phyloP scores from a whole-genome alignment of 2,113 vertebrate genomes.

The Cisticola juncidis region DNA sequence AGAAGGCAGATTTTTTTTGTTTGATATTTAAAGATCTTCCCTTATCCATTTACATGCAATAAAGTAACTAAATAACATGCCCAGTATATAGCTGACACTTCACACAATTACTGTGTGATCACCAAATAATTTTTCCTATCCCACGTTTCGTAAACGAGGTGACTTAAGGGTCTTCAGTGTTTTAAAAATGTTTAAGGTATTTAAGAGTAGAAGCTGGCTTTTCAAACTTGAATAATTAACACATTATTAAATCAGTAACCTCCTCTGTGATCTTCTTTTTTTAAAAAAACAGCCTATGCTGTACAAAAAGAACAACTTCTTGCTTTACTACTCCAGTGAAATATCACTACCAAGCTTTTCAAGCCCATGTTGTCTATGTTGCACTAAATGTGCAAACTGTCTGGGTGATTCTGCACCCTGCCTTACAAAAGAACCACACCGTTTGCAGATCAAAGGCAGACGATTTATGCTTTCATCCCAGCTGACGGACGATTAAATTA shows the following conservation, averaged over 20 bases:
- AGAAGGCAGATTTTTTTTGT: background rate
- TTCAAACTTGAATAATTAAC: slow-evolving; percentile 23
- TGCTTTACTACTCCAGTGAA: slow-evolving; percentile 1
- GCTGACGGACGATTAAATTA: slow-evolving; percentile 85
- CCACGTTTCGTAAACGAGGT: background rate
- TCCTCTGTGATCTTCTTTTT: background rate
- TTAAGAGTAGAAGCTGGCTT: background rate
- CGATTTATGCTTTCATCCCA: slow-evolving; percentile 81
- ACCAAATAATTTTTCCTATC: background rate
- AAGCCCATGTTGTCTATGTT: slow-evolving; percentile 14
- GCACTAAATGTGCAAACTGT: slow-evolving; percentile 32
- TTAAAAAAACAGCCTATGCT: background rate
- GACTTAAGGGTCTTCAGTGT: background rate
- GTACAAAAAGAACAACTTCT: background rate
- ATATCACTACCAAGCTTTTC: slow-evolving; percentile 39
- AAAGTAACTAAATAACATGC: background rate
- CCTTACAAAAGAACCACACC: slow-evolving; percentile 68
- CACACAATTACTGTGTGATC: background rate
- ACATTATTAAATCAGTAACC: slow-evolving; percentile 6
- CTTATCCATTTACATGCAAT: background rate
- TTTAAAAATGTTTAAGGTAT: background rate
- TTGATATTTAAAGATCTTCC: background rate
- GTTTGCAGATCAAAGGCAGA: slow-evolving; percentile 81
- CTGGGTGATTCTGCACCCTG: slow-evolving; percentile 60
- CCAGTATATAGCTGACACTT: background rate